Evolutionary conservation across 2,113 vertebrate genomes (phyloP), one percentile per base, ranked within the genome.

Genomic region (Onychorhynchus coronatus): DNA sequence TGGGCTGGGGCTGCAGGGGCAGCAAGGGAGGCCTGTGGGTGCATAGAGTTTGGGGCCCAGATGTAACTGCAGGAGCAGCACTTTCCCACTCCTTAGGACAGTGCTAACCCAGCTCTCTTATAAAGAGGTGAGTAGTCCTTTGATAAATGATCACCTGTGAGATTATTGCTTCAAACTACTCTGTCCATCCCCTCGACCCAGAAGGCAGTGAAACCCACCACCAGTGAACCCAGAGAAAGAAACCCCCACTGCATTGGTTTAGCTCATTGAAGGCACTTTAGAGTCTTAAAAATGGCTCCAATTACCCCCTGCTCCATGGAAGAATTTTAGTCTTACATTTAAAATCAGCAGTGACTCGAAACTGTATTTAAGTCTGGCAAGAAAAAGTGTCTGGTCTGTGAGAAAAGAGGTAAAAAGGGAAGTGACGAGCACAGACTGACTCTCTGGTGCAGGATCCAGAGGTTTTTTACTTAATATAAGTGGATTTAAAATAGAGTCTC

Each of bases 191-290:
- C 91, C 95, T 82, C 41, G 25, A 25, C n/a, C 73, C 83, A 56
- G 76, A 31, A 77, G 82, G 83, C 35, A 81, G 80, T 84, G 92
- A 91, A 89, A 90, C 33, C 90, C 74, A 74, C 27, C 0, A 0
- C 12, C 56, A 89, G 62, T 8, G 74, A 86, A 25, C 52, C 37
- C 56, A 78, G 83, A 39, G 80, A 59, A 49, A 71, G 59, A 90
- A 81, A 76, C 76, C 58, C 88, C 62, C 70, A 85, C 83, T 52
- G 68, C 80, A 27, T 81, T 5, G 2, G 73, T 76, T 87, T 30
- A 85, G 73, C 82, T 87, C 52, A 49, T 23, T 94, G 85, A 95
- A 97, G 91, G 96, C 96, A 97, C 95, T 96, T 96, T 56, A 56
- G 88, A 86, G 65, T 81, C 90, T 77, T 87, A 89, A 89, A 96